Evolutionary conservation across 2,888 invertebrate species (phyloP).

Genomic region (Chrysina gloriosa): DNA sequence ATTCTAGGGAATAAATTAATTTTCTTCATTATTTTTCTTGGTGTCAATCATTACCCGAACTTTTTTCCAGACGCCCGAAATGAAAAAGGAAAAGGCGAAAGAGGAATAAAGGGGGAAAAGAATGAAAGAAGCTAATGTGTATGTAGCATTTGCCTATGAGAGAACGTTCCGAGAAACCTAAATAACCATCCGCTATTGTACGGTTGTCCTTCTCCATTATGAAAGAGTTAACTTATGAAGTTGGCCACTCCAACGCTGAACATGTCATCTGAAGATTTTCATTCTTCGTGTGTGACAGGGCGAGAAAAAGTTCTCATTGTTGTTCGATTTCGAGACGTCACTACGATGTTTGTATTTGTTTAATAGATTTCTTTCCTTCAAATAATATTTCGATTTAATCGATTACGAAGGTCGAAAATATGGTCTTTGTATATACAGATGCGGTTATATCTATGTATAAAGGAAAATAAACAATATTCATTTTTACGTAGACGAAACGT

Average conservation of each 20-base stretch:
- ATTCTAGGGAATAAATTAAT: constrained; percentile 24
- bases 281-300: constrained; percentile 41
- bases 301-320: constrained; percentile 40
- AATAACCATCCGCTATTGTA: constrained; percentile 34
- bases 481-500: too few species aligned
- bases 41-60: constrained; percentile 18
- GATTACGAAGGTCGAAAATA: constrained; percentile 13
- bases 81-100: constrained; percentile 4
- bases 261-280: constrained; percentile 40
- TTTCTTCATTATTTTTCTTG: constrained; percentile 7
- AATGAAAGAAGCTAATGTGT: constrained; percentile 9
- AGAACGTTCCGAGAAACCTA: constrained; percentile 29
- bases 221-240: constrained; percentile 42
- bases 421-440: background rate
- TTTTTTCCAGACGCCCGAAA: background rate
- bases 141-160: constrained; percentile 29
- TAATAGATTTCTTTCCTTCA: constrained; percentile 37
- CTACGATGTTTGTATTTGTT: constrained; percentile 33
- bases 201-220: constrained; percentile 37
- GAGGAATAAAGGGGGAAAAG: background rate
- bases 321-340: constrained; percentile 26
- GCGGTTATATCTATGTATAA: too few species aligned
- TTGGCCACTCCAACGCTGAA: constrained; percentile 40
- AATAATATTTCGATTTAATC: constrained; percentile 29
- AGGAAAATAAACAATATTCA: too few species aligned